Conservation (phyloP, 2,888 invertebrate species). For the Eurytoma adleriae region DNA sequence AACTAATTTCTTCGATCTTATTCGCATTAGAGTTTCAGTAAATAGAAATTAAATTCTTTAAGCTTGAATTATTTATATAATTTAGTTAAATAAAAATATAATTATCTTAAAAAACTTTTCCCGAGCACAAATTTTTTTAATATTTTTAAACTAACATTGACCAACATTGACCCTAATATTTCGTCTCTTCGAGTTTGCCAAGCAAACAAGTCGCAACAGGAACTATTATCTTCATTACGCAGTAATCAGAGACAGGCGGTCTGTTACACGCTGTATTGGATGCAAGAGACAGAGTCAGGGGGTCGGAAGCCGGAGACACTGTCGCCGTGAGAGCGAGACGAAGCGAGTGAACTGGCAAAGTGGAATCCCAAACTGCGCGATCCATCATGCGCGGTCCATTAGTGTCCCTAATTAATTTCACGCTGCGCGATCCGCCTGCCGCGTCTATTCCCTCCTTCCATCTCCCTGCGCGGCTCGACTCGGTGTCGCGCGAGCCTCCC, state of each 20-base stretch:
- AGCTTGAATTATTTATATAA: no score
- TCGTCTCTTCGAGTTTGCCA: neutral
- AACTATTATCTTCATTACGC: constrained; percentile 45
- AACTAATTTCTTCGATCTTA: no score
- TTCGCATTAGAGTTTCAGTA: no score
- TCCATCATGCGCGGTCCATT: constrained; percentile 56
- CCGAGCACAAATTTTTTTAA: neutral
- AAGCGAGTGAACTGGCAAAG: constrained; percentile 27
- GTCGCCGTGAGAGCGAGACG: neutral
- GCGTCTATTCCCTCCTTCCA: constrained; percentile 7
- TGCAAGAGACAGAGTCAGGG: constrained; percentile 3
- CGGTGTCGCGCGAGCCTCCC: neutral
- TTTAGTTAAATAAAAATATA: no score
- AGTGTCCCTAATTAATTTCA: constrained; percentile 55
- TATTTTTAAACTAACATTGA: no score
- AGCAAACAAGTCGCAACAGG: constrained; percentile 28
- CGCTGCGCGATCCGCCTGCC: constrained; percentile 44
- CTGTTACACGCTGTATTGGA: constrained; percentile 17
- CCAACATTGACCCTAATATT: no score
- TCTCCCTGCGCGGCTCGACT: constrained; percentile 28
- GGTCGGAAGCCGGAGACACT: neutral
- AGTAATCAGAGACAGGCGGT: constrained; percentile 34
- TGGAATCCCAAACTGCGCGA: constrained; percentile 46
- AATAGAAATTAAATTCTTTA: no score
- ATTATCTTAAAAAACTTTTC: neutral